These are phyloP conservation scores for Luidia sarsii DNA, from an alignment of 53 echinoderm and acorn worm genomes.

Conservation along the genomic window DNA sequence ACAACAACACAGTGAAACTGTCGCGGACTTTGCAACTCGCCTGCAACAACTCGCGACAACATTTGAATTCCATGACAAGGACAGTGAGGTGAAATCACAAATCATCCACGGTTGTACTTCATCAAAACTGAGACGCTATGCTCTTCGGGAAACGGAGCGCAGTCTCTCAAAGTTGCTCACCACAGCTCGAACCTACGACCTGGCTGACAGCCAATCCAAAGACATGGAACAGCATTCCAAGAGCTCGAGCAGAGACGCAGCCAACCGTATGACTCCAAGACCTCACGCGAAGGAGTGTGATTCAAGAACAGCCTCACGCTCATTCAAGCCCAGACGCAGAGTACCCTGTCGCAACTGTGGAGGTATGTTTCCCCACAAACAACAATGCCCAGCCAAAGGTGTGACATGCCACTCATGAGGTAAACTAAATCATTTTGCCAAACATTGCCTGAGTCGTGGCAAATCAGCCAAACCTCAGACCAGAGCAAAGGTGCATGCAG, in stretches of 20 bases:
- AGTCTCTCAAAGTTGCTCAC: slow-evolving; percentile 4
- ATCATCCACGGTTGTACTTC: neutral
- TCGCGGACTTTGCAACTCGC: slow-evolving; percentile 1
- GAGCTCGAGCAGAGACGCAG: neutral
- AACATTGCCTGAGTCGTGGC: neutral
- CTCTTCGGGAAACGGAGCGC: slow-evolving; percentile 8
- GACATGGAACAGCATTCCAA: neutral
- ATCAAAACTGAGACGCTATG: neutral
- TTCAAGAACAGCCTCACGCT: neutral
- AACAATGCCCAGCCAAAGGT: slow-evolving; percentile 33
- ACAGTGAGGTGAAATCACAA: neutral
- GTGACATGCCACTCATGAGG: neutral
- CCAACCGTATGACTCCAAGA: neutral
- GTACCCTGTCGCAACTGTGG: slow-evolving; percentile 45
- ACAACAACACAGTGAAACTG: slow-evolving; percentile 3
- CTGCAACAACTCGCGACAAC: slow-evolving; percentile 17
- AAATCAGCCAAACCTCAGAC: neutral
- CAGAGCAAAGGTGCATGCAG: neutral
- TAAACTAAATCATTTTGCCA: slow-evolving; percentile 7
- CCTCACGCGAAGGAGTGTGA: neutral
- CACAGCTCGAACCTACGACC: neutral
- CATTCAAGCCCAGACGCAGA: neutral
- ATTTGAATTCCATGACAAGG: slow-evolving; percentile 16
- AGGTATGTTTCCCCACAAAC: slow-evolving; percentile 26
- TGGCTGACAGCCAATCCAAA: neutral